A percentile compares a stretch with the other conserved stretches of the same genome.
Evolutionary conservation across 2,797 vertebrate genomes (phyloP).

Genomic region (Anguilla obscura): DNA sequence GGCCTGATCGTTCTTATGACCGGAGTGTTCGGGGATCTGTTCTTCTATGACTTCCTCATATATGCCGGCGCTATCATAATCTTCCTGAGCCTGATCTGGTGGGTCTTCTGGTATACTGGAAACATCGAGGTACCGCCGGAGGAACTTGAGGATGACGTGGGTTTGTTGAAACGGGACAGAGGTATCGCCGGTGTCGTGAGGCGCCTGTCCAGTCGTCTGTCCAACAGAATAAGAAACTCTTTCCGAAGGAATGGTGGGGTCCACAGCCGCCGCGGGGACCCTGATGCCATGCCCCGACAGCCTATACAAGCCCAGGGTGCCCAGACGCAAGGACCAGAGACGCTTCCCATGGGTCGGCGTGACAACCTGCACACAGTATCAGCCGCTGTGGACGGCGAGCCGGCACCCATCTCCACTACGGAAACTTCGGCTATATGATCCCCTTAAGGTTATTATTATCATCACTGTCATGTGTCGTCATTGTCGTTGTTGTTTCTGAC

Average conservation of each 20-base stretch:
- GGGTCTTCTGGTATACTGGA: constrained; percentile 93
- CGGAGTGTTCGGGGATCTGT: constrained; percentile 77
- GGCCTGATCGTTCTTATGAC: constrained; percentile 76
- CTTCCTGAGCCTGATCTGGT: constrained; percentile 90
- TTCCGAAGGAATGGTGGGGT: constrained; percentile 46
- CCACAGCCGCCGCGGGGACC: neutral
- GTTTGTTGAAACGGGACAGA: constrained; percentile 61
- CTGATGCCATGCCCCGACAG: neutral
- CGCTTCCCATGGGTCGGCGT: constrained; percentile 45
- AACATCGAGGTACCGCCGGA: constrained; percentile 83
- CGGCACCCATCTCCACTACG: constrained; percentile 45
- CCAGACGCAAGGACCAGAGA: constrained; percentile 1
- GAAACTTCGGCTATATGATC: constrained; percentile 59
- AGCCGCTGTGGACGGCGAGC: constrained; percentile 35
- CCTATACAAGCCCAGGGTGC: constrained; percentile 36
- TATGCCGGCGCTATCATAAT: constrained; percentile 86
- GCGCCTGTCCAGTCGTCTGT: constrained; percentile 69
- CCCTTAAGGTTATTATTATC: neutral
- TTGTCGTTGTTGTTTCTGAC: constrained; percentile 17
- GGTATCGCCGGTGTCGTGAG: constrained; percentile 62
- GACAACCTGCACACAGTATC: constrained; percentile 40
- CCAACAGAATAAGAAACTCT: constrained; percentile 57
- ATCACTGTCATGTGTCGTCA: neutral
- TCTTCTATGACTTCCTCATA: constrained; percentile 87
- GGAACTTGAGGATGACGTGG: constrained; percentile 77